Conservation (phyloP, 2,113 vertebrate species). For the Nothoprocta perdicaria region DNA sequence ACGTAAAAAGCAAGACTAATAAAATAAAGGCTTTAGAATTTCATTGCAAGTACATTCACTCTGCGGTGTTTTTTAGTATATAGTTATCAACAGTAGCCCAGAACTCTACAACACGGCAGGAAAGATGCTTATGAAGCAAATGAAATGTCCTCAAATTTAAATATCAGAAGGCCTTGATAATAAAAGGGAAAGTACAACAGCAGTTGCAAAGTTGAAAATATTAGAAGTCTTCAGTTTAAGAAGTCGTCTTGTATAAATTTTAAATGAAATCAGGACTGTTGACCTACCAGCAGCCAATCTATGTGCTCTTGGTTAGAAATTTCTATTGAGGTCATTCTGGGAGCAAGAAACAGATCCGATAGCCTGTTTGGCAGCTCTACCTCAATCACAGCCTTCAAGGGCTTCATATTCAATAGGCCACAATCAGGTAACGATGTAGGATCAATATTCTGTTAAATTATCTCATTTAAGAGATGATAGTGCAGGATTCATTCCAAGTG, state of each 20-base stretch:
- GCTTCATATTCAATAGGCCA: background rate
- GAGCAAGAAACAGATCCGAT: background rate
- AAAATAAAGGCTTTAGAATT: background rate
- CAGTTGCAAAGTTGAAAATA: background rate
- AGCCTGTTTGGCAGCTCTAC: background rate
- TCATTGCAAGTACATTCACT: slow-evolving; percentile 7
- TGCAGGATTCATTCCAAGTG: background rate
- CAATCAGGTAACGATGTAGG: background rate
- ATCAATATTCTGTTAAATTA: slow-evolving; percentile 41
- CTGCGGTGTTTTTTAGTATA: background rate
- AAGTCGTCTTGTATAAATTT: background rate
- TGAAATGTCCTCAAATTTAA: slow-evolving; percentile 5
- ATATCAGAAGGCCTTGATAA: background rate
- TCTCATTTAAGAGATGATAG: background rate
- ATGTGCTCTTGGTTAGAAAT: background rate
- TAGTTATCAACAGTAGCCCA: background rate
- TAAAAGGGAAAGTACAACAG: background rate
- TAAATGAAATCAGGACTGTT: background rate
- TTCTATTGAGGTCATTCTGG: background rate
- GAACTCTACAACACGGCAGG: background rate
- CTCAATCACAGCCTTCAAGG: slow-evolving; percentile 7
- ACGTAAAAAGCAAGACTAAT: slow-evolving; percentile 16
- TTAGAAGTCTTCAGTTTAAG: background rate
- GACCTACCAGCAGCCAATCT: background rate
- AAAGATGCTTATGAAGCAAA: background rate